Evolutionary conservation across 2,113 vertebrate genomes (phyloP), one percentile per base, ranked within the genome.

Genomic region (Raja brachyura): DNA sequence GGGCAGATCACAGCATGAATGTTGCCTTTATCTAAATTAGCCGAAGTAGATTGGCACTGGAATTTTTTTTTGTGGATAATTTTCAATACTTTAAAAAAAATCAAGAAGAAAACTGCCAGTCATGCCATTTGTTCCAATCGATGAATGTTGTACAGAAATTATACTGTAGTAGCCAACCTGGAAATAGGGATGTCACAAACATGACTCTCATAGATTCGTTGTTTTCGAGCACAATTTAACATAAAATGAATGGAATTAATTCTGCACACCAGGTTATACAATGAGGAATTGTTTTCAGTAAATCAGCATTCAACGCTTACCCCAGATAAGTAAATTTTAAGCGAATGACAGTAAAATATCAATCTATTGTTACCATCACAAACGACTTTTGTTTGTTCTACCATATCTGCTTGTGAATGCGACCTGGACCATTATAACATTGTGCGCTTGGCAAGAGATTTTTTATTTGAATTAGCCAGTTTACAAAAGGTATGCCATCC

Each of bases 91-190:
- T 20, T 39, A 39, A 31, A 66, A 79, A 79, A 90, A 92, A 25
- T 70, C 39, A 70, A 90, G 33, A 70, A 90, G 33, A 54, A 92
- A 90, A 54, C 66, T 88, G 68, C 33, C 90, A 92, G 31, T 92
- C 20, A 39, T 92, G 66, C 90, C 63, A 92, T 48, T 92, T 92
- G 66, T 28, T 92, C 90, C 20, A 92, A 70, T 92, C 39, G 90
- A 92, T 92, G 90, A 54, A 74, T 92, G 88, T 48, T 48, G 90
- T 92, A 92, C 90, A 92, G 90, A 92, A 92, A 92, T 92, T 70
- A 88, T 88, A 92, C 90, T 92, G 90, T 92, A 73, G 66, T 92
- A 73, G 39, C 90, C 66, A 92, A 92, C 90, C 90, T 92, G 48
- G 33, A 48, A 92, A 92, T 92, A 74, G 90, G 90, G 90, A 92